phyloP scores from a whole-genome alignment of 1,140 invertebrate genomes.

The Gonatopus flavifemur region DNA sequence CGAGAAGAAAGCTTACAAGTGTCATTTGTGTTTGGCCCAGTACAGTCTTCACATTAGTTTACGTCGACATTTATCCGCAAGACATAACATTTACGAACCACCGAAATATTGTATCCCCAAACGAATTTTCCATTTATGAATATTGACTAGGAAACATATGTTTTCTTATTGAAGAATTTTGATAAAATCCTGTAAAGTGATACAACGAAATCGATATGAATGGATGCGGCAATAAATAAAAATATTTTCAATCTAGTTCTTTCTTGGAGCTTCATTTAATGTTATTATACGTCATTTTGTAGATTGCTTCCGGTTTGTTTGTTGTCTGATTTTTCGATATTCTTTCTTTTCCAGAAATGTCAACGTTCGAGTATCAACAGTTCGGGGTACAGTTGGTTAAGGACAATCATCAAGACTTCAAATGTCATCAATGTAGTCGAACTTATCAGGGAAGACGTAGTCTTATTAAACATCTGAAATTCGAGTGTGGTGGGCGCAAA shows the following conservation, averaged over 20 bases:
- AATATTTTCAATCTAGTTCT: neutral
- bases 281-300: too few relatives aligned
- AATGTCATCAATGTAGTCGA: constrained; percentile 51
- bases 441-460: constrained; percentile 53
- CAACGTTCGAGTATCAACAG: neutral
- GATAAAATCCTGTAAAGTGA: neutral
- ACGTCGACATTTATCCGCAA: constrained; percentile 33
- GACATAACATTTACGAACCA: constrained; percentile 34
- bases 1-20: constrained; percentile 29
- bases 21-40: constrained; percentile 34
- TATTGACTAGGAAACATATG: too few relatives aligned
- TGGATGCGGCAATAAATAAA: neutral
- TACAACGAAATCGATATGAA: neutral
- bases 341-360: constrained; percentile 26
- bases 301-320: too few relatives aligned
- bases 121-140: constrained; percentile 13
- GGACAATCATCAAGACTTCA: constrained; percentile 26
- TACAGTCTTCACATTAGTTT: constrained; percentile 38
- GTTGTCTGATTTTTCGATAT: neutral
- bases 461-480: constrained; percentile 52
- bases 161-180: too few relatives aligned
- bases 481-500: constrained; percentile 53
- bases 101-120: constrained; percentile 31
- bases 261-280: neutral
- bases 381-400: neutral